phyloP scores from a whole-genome alignment of 1,140 invertebrate genomes.

The Chrysoperla carnea region DNA sequence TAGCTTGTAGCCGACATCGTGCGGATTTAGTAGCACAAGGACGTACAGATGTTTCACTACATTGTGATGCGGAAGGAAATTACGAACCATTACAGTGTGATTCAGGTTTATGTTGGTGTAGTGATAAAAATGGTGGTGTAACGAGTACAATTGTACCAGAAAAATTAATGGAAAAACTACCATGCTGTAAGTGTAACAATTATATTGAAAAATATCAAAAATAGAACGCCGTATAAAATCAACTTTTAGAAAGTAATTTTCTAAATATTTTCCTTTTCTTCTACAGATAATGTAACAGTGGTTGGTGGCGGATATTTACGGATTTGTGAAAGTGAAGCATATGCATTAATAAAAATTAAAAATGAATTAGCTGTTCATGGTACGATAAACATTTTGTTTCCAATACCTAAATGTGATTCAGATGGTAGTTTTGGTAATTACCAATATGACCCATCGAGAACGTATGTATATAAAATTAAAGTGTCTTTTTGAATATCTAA shows the following conservation, averaged over 20 bases:
- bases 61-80: slow-evolving; percentile 35
- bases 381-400: slow-evolving; percentile 23
- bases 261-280: slow-evolving; percentile 2
- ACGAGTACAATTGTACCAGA: slow-evolving; percentile 27
- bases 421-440: slow-evolving; percentile 37
- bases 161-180: slow-evolving; percentile 26
- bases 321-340: slow-evolving; percentile 34
- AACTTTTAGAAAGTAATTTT: neutral
- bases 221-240: too few species aligned
- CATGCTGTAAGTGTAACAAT: slow-evolving; percentile 37
- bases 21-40: slow-evolving; percentile 23
- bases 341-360: slow-evolving; percentile 24
- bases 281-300: slow-evolving; percentile 18
- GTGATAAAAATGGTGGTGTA: slow-evolving; percentile 30
- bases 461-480: slow-evolving; percentile 19
- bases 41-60: slow-evolving; percentile 25
- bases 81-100: slow-evolving; percentile 41
- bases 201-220: neutral
- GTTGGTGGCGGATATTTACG: slow-evolving; percentile 32
- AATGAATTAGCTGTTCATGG: slow-evolving; percentile 30
- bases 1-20: slow-evolving; percentile 35
- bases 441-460: slow-evolving; percentile 17
- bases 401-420: slow-evolving; percentile 29
- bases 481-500: too few species aligned
- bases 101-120: slow-evolving; percentile 38